Base-by-base conservation (phyloP, 1,140 invertebrate species). In the Caerostris darwini region DNA sequence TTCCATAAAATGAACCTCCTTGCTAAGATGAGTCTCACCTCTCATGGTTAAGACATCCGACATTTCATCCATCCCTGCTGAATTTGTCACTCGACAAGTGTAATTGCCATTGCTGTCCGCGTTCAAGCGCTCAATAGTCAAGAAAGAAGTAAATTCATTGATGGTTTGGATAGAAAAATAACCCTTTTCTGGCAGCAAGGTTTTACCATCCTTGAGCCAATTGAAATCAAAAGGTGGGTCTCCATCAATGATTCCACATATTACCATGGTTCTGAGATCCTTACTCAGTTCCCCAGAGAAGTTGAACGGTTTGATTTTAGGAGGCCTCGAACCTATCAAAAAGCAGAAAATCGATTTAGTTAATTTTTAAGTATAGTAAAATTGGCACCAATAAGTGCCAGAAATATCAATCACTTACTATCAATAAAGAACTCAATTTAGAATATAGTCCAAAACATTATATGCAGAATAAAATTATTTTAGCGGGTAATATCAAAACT, bases 211-310 rank as follows among this genome's bases (percentile, higher is more conserved):
- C 89, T 95, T 95, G 3, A 92, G 59, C 95, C 95, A 95, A 95
- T 53, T 12, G 17, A 95, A 94, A 2, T 94, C 69, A 57, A 95
- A 94, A 2, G 95, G 95, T 34, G 86, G 92, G 94, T 95, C 90
- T 19, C 95, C 95, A 53, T 86, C 85, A 14, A 89, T 90, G 12
- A 95, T 94, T 5, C 92, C 71, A 57, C 95, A 95, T 19, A 97
- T 97, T 58, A 98, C 96, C 95, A 97, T 96, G 34, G 96, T 96
- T 94, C 96, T 96, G 93, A 97, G 97, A 67, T 98, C 98, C 95
- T 97, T 97, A 69, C 97, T 97, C 90, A 98, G 97, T 54, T 97
- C 97, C 3, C 71, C 71, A 7, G 95, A 57, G 88, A 95, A 95
- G n/a, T 92, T 83, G 58, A 95, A 95, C 12, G 90, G 93, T 57